Conservation (phyloP, 2,113 vertebrate genomes). For the Macaca nemestrina region DNA sequence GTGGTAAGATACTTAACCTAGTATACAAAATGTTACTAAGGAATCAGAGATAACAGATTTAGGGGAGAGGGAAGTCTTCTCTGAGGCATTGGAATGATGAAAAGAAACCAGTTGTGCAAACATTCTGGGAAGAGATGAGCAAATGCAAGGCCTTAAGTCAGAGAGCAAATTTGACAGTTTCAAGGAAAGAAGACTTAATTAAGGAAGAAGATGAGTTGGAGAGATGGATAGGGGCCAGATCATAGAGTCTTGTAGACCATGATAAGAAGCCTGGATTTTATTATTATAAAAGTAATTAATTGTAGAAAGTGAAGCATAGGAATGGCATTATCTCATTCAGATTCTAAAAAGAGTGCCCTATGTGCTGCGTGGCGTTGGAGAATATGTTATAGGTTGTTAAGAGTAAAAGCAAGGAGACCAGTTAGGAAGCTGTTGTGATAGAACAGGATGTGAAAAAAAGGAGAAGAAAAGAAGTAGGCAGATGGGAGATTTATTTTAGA, state of each 20-base stretch:
- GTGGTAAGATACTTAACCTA: background rate
- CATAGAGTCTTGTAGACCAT: background rate
- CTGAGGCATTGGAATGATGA: slow-evolving; percentile 9
- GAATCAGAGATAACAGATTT: slow-evolving; percentile 1
- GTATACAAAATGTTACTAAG: background rate
- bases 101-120: slow-evolving; percentile 16
- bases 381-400: background rate
- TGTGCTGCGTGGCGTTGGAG: background rate
- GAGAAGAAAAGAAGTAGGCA: background rate
- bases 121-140: slow-evolving; percentile 9
- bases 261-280: slow-evolving; percentile 40
- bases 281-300: slow-evolving; percentile 19
- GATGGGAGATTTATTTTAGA: background rate
- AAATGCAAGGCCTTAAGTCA: slow-evolving; percentile 25
- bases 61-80: background rate
- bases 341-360: background rate
- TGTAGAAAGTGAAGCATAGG: slow-evolving; percentile 25
- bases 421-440: background rate
- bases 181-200: slow-evolving; percentile 52
- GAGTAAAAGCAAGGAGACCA: background rate
- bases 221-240: slow-evolving; percentile 39
- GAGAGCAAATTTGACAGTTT: slow-evolving; percentile 39
- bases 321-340: background rate
- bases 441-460: background rate
- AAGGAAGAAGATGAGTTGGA: slow-evolving; percentile 28